A percentile compares a stretch with the other conserved stretches of the same genome.
These are phyloP conservation scores for Mesocentrotus franciscanus DNA, from an alignment of 53 echinoderm and acorn worm genomes.

Conservation along the genomic window DNA sequence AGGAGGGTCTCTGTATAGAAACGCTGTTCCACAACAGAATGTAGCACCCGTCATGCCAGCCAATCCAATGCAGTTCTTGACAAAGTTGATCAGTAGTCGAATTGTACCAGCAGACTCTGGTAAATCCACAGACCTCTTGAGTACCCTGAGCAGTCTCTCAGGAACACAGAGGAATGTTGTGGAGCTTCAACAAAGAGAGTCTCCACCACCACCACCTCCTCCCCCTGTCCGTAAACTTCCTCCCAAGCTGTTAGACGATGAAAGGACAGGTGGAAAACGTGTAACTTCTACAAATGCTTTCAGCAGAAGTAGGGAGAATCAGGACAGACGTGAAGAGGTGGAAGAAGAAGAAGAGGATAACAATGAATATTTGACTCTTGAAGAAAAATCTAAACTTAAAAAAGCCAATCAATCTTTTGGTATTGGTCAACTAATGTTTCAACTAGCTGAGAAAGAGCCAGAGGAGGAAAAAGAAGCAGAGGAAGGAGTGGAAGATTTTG, in stretches of 20 bases:
- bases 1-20: background rate
- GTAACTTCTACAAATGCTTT: constrained; percentile 66
- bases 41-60: constrained; percentile 12
- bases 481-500: constrained; percentile 9
- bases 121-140: constrained; percentile 25
- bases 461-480: background rate
- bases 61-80: constrained; percentile 64
- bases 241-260: constrained; percentile 42
- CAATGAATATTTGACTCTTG: background rate
- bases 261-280: constrained; percentile 54
- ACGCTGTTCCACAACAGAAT: constrained; percentile 12
- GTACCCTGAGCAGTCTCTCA: constrained; percentile 41
- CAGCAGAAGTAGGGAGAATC: constrained; percentile 25
- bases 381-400: constrained; percentile 12
- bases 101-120: background rate
- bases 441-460: constrained; percentile 43
- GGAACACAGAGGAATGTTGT: background rate
- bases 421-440: constrained; percentile 56
- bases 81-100: constrained; percentile 54
- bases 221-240: constrained; percentile 36
- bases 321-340: background rate
- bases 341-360: constrained; percentile 43
- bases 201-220: constrained; percentile 60
- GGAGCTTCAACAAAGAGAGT: constrained; percentile 2
- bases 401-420: constrained; percentile 63